Evolutionary conservation across 2,113 vertebrate species (phyloP), one percentile per base, ranked within the genome.

Genomic region (Cryptomyrus ogoouensis): DNA sequence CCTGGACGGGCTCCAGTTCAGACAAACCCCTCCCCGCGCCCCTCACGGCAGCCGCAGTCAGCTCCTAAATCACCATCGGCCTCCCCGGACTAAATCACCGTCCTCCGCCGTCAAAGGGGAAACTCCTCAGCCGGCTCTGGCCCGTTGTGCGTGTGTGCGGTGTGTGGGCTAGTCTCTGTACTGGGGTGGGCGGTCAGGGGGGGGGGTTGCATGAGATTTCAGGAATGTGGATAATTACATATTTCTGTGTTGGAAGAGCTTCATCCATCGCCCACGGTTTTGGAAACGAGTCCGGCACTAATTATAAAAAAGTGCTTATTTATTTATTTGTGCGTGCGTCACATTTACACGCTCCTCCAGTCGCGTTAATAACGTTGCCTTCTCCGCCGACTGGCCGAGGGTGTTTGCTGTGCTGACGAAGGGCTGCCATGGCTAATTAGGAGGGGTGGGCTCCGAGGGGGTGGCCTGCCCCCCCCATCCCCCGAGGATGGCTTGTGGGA

Each of bases 221-320:
- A 66, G 83, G 89, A 90, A 86, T 90, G 89, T 85, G 44, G 42
- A 86, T 90, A 90, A 90, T 70, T 47, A 10, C 89, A 90, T 90
- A 70, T 90, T 70, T 87, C 49, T 83, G 17, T 10, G 44, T 24
- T 86, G n/a, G 56, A 66, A 24, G 80, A 42, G 49, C 66, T 53
- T 89, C 74, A 15, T 53, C 21, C 70, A 27, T 53, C 49, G 66
- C 46, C 88, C 70, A 74, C 70, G 35, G 88, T 47, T 83, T 53
- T 46, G 70, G 46, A 52, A 47, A n/a, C 21, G 46, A 50, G 66
- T 31, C 47, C 70, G n/a, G 66, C 66, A n/a, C 88, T 77, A 58
- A 47, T 66, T 66, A 66, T 88, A 31, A 74, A 88, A 74, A 46
- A 19, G 39, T 21, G 19, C 44, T 46, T 83, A 46, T 47, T 84